Evolutionary conservation across 2,888 invertebrate species (phyloP).

Genomic region (Glyphotaelius pellucidus): DNA sequence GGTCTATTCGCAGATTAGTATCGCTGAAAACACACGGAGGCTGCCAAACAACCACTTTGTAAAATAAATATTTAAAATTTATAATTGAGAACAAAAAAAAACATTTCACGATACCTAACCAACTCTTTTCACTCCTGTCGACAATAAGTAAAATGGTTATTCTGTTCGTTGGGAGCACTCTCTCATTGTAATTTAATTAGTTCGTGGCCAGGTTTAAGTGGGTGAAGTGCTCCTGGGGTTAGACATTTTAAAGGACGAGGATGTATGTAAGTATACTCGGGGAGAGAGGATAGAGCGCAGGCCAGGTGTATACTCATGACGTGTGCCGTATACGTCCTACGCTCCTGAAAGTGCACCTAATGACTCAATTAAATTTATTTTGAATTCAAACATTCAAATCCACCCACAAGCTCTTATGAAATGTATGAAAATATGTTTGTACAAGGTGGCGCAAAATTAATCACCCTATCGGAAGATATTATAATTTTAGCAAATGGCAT

Average conservation of each 20-base stretch:
- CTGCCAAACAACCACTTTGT: too few relatives aligned
- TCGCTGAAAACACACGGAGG: too few relatives aligned
- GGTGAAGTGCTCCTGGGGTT: background rate
- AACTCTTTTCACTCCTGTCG: too few relatives aligned
- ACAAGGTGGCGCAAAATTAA: too few relatives aligned
- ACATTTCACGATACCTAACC: too few relatives aligned
- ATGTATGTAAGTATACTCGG: background rate
- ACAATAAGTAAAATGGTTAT: background rate
- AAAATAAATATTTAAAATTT: too few relatives aligned
- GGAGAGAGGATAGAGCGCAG: background rate
- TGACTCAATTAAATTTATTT: background rate
- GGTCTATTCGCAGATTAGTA: too few relatives aligned
- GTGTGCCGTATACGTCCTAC: background rate
- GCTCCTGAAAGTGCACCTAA: background rate
- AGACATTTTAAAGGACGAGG: background rate
- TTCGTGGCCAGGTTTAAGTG: background rate
- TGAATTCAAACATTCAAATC: background rate
- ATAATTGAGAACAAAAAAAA: too few relatives aligned
- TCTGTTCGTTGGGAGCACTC: background rate
- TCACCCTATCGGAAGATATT: too few relatives aligned
- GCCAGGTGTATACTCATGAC: background rate
- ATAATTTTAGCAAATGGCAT: too few relatives aligned
- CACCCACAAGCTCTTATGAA: background rate
- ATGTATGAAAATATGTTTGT: too few relatives aligned
- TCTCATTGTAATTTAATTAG: background rate